These are phyloP conservation scores for Cremastinae sp. DNA, from an alignment of 2,888 invertebrate genomes.

Conservation along the genomic window DNA sequence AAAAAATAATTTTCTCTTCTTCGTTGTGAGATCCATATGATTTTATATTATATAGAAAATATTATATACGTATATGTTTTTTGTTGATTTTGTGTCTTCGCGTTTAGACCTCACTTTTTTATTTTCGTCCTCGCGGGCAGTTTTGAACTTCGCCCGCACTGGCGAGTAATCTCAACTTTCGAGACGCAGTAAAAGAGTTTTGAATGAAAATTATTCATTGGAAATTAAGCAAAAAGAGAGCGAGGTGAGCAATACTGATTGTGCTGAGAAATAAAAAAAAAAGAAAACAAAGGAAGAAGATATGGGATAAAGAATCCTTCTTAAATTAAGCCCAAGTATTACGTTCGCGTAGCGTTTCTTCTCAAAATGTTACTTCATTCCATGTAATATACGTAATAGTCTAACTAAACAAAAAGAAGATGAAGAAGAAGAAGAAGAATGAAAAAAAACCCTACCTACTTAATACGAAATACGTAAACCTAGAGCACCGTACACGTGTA, in stretches of 20 bases:
- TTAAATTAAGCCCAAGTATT: constrained; percentile 79
- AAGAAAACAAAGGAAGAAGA: constrained; percentile 17
- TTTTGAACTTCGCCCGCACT: constrained; percentile 35
- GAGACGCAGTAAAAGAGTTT: constrained; percentile 19
- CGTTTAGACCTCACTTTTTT: constrained; percentile 27
- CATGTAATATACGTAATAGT: constrained; percentile 80
- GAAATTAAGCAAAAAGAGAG: constrained; percentile 32
- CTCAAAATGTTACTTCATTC: constrained; percentile 78
- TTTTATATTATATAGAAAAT: constrained; percentile 17
- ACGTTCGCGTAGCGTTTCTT: constrained; percentile 78
- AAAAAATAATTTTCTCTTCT: constrained; percentile 23
- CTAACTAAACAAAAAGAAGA: constrained; percentile 72
- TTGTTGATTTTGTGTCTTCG: constrained; percentile 50
- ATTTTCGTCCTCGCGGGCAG: constrained; percentile 40
- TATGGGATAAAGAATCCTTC: constrained; percentile 52
- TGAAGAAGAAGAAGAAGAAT: constrained; percentile 29
- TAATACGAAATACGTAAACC: constrained; percentile 79
- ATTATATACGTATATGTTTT: constrained; percentile 37
- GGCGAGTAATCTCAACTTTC: constrained; percentile 22
- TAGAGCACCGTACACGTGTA: constrained; percentile 79
- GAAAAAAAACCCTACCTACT: constrained; percentile 66
- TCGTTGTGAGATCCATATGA: constrained; percentile 44
- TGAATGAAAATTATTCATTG: constrained; percentile 21
- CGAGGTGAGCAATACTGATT: constrained; percentile 27
- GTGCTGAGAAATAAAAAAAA: constrained; percentile 37